These are phyloP conservation scores for Drosophila quadrilineata DNA, from an alignment of 1,140 invertebrate genomes.

Conservation along the genomic window DNA sequence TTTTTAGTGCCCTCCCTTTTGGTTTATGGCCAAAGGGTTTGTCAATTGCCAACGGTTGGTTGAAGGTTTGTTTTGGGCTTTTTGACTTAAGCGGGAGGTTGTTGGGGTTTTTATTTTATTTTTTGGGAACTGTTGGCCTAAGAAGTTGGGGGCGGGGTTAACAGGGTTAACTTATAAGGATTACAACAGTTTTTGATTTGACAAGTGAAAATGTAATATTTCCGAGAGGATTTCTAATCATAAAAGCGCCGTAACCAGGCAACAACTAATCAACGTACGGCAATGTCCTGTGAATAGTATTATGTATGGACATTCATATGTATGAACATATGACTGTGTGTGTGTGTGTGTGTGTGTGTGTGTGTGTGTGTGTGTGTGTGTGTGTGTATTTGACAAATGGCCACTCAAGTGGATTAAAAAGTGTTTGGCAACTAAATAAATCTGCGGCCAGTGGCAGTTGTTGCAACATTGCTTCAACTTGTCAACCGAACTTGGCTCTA, in stretches of 20 bases:
- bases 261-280: no score
- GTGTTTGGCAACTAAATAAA: constrained; percentile 61
- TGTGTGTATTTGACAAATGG: constrained; percentile 60
- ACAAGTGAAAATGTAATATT: no score
- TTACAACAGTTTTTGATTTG: no score
- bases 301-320: no score
- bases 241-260: no score
- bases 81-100: no score
- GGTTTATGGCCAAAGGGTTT: constrained; percentile 15
- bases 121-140: no score
- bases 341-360: not conserved
- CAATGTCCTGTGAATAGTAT: no score
- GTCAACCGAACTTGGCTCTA: no score
- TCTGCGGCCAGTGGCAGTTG: constrained; percentile 43
- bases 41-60: constrained; percentile 1
- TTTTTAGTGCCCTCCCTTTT: constrained; percentile 13
- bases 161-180: no score
- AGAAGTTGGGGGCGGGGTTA: no score
- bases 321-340: constrained; percentile 12
- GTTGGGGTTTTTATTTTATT: not conserved
- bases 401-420: constrained; percentile 81
- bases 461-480: constrained; percentile 44
- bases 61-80: constrained; percentile 20
- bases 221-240: no score
- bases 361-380: not conserved